Percentiles rank a stretch among this genome's conserved stretches.
Evolutionary conservation across 64 coral and sea anemone genomes (phyloP).

Genomic region (Actinia equina): DNA sequence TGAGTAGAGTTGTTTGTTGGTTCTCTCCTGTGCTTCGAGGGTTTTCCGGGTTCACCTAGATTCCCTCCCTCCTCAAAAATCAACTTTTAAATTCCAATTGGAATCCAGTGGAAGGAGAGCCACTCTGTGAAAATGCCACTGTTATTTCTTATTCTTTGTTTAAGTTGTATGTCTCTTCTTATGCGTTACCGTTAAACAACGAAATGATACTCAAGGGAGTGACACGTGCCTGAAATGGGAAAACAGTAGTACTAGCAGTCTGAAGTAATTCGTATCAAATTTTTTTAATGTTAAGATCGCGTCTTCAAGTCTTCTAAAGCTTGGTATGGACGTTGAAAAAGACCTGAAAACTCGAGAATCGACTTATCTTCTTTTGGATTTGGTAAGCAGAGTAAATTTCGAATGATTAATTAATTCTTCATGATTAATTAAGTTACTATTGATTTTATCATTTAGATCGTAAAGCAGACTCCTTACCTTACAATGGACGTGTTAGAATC

Average conservation of each 20-base stretch:
- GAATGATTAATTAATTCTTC: not conserved
- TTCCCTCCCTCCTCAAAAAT: too few relatives aligned
- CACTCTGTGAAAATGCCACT: too few relatives aligned
- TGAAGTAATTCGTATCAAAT: not conserved
- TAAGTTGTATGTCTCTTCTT: too few relatives aligned
- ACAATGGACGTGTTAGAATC: slow-evolving; percentile 98
- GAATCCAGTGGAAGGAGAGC: too few relatives aligned
- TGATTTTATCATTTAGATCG: slow-evolving; percentile 49
- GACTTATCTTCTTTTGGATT: slow-evolving; percentile 88
- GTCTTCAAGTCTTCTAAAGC: slow-evolving; percentile 94
- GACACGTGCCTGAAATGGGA: too few relatives aligned
- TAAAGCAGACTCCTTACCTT: slow-evolving; percentile 80
- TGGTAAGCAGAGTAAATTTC: slow-evolving; percentile 45
- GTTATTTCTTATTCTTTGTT: too few relatives aligned
- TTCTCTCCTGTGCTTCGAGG: too few relatives aligned
- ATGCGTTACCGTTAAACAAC: too few relatives aligned
- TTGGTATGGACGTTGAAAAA: slow-evolving; percentile 93
- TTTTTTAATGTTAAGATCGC: slow-evolving; percentile 61
- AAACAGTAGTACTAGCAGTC: not conserved
- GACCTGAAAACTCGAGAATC: slow-evolving; percentile 84
- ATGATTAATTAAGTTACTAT: not conserved
- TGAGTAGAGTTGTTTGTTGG: too few relatives aligned
- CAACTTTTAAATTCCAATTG: too few relatives aligned
- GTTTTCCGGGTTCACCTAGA: too few relatives aligned
- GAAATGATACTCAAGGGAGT: too few relatives aligned